These are phyloP conservation scores for Drosophila picticornis DNA, from an alignment of 2,888 invertebrate species.

Conservation along the genomic window DNA sequence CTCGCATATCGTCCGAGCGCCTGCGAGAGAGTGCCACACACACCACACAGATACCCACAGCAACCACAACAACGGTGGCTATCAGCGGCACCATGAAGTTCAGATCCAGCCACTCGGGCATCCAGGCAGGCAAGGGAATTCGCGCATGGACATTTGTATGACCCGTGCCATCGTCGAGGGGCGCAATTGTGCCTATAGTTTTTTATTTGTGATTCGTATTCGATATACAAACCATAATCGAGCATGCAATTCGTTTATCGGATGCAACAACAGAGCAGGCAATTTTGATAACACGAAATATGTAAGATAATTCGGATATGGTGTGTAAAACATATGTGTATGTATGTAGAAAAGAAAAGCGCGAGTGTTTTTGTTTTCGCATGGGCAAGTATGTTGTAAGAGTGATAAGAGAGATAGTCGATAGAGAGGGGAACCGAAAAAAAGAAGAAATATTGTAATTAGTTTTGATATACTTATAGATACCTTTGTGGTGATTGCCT, in stretches of 20 bases:
- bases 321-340: constrained; percentile 3
- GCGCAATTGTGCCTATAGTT: constrained; percentile 91
- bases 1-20: constrained; percentile 91
- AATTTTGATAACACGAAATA: constrained; percentile 38
- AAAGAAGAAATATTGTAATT: constrained; percentile 73
- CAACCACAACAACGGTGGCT: constrained; percentile 95
- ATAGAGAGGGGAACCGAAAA: constrained; percentile 45
- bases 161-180: constrained; percentile 87
- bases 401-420: constrained; percentile 50
- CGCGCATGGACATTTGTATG: constrained; percentile 85
- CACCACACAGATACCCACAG: constrained; percentile 95
- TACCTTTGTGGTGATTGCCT: constrained; percentile 94
- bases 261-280: constrained; percentile 65
- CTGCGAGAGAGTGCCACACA: constrained; percentile 94
- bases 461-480: constrained; percentile 84
- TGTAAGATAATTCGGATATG: constrained; percentile 29
- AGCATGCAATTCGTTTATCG: constrained; percentile 52
- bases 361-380: constrained; percentile 28
- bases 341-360: constrained; percentile 25
- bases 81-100: constrained; percentile 96
- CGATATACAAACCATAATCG: constrained; percentile 30
- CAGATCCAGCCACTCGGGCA: constrained; percentile 94
- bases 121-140: constrained; percentile 89
- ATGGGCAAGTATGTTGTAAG: constrained; percentile 34
- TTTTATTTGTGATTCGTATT: not conserved